These are phyloP conservation scores for Steatornis caripensis DNA, from an alignment of 2,113 vertebrate genomes.

Conservation along the genomic window DNA sequence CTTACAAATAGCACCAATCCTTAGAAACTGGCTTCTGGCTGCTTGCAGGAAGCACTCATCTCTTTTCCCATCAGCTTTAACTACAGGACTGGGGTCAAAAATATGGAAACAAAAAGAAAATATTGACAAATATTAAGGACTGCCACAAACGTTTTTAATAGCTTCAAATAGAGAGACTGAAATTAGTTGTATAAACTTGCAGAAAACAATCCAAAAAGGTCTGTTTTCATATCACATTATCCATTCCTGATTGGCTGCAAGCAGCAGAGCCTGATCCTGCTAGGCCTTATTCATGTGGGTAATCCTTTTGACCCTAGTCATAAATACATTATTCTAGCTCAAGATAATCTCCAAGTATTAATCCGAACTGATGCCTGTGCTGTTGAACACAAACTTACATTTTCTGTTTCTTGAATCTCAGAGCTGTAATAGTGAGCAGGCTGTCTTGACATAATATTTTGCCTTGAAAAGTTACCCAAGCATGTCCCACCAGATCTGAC, in stretches of 20 bases:
- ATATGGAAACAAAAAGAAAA: background rate
- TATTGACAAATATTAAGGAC: background rate
- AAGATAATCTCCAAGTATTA: slow-evolving; percentile 52
- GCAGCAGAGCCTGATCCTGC: slow-evolving; percentile 29
- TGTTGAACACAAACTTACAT: background rate
- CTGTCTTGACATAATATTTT: background rate
- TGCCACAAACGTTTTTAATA: background rate
- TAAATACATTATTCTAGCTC: slow-evolving; percentile 56
- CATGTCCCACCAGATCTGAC: background rate
- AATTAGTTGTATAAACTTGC: background rate
- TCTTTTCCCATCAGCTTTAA: background rate
- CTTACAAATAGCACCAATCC: background rate
- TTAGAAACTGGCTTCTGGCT: background rate
- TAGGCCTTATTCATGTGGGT: slow-evolving; percentile 32
- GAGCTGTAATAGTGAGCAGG: background rate
- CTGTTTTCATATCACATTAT: slow-evolving; percentile 3
- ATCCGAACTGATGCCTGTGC: slow-evolving; percentile 18
- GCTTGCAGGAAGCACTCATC: background rate
- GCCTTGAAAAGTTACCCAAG: background rate
- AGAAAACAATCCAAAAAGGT: background rate
- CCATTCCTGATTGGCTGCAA: slow-evolving; percentile 1
- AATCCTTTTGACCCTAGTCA: slow-evolving; percentile 52
- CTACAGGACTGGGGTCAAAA: background rate
- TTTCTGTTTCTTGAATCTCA: slow-evolving; percentile 9
- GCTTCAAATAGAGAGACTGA: background rate